Percentiles rank a stretch among this genome's conserved stretches.
Evolutionary conservation across 2,888 invertebrate genomes (phyloP).

Genomic region (Lasiommata megera): DNA sequence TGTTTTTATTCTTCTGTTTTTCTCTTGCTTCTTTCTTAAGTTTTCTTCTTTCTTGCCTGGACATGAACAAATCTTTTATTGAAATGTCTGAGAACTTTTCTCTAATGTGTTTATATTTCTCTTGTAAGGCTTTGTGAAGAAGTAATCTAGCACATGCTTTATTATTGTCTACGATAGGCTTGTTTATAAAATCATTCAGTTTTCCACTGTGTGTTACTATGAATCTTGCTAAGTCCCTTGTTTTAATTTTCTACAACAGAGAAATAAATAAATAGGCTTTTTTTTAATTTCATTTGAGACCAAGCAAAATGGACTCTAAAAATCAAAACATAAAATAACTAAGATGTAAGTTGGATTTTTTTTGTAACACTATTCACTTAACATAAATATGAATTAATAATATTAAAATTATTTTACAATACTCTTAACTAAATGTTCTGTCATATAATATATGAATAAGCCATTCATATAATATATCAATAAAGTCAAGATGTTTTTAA

Average conservation of each 20-base stretch:
- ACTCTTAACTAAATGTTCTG: too few species aligned
- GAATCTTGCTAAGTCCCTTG: slow-evolving; percentile 65
- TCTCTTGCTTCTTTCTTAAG: slow-evolving; percentile 65
- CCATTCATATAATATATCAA: too few species aligned
- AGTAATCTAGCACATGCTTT: slow-evolving; percentile 68
- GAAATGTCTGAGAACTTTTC: slow-evolving; percentile 60
- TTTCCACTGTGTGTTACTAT: slow-evolving; percentile 63
- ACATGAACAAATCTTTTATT: slow-evolving; percentile 70
- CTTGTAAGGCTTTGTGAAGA: slow-evolving; percentile 63
- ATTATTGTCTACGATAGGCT: slow-evolving; percentile 56
- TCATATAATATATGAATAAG: too few species aligned
- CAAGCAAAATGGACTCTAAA: too few species aligned
- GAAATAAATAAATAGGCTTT: slow-evolving; percentile 2
- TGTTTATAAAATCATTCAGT: slow-evolving; percentile 58
- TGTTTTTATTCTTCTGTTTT: slow-evolving; percentile 52
- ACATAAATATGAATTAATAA: too few species aligned
- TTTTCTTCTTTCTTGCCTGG: slow-evolving; percentile 63
- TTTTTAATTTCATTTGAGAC: not conserved
- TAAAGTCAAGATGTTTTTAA: too few species aligned
- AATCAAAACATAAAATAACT: too few species aligned
- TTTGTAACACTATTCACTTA: too few species aligned
- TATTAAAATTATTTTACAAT: too few species aligned
- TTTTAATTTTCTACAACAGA: slow-evolving; percentile 68
- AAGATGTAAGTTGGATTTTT: too few species aligned
- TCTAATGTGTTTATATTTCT: slow-evolving; percentile 62